Base-by-base conservation (phyloP, 2,888 invertebrate genomes). In the Andrena marginata region DNA sequence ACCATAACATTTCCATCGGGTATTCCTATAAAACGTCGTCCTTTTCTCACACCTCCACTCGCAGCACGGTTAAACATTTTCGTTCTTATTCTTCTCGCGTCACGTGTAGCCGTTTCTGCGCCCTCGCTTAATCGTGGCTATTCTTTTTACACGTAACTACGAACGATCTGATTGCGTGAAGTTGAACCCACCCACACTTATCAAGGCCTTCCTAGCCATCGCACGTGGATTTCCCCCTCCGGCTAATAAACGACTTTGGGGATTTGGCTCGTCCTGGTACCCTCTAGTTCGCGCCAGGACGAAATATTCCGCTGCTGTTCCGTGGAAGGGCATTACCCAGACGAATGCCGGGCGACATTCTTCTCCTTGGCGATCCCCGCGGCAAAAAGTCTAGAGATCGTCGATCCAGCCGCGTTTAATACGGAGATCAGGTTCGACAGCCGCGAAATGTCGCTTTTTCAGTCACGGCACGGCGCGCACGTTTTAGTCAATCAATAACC, bases 191-290 rank as follows among this genome's bases (percentile, higher is more conserved):
- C 75, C 20, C 64, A 75, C 77, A 76, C 79, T 56, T 77, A 77
- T 78, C 79, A 71, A 79, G 69, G 78, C 71, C 48, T 67, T 67
- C 29, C 81, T 68, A 75, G 71, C 75, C 64, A 78, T 80, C 67
- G 75, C 76, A 64, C 73, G 68, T 63, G 72, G 60, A 85, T 80
- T 75, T 42, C 42, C 71, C 60, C 65, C 63, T 13, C 8, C 67
- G 81, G 80, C 82, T 87, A 89, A 85, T 85, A 89, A 85, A 90
- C 83, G 83, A 89, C 85, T 82, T 85, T 7, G 74, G 83, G 89
- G 85, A 89, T 87, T 90, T 84, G 69, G 71, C 74, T 65, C 73
- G 77, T 78, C 78, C 67, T 76, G 65, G 71, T 64, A 48, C 71
- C 73, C 73, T 74, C 54, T n/a, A 68, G 51, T 80, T 82, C 69